A percentile compares a stretch with the other conserved stretches of the same genome.
Evolutionary conservation across 2,113 vertebrate species (phyloP).

Genomic region (Bothrops jararaca): DNA sequence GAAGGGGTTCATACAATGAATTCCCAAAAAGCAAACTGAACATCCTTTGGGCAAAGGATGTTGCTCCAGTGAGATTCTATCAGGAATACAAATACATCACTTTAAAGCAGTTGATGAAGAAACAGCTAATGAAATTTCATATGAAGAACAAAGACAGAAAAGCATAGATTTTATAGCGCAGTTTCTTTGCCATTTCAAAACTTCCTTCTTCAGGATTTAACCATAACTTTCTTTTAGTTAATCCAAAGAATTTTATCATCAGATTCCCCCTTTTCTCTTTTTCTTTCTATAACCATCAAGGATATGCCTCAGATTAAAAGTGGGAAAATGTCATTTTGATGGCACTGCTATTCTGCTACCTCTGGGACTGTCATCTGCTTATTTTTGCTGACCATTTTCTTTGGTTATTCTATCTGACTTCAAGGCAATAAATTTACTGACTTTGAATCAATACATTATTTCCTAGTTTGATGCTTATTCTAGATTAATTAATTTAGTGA

Average conservation of each 20-base stretch:
- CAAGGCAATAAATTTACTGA: background rate
- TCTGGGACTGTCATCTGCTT: background rate
- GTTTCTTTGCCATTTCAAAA: background rate
- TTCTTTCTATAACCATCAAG: background rate
- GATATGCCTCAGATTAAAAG: background rate
- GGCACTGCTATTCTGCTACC: background rate
- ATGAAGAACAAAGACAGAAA: background rate
- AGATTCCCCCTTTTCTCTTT: background rate
- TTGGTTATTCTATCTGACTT: background rate
- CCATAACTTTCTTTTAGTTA: background rate
- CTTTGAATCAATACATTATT: background rate
- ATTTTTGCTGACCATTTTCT: conserved; percentile 1
- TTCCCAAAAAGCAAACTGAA: background rate
- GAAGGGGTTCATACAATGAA: background rate
- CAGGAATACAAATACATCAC: background rate
- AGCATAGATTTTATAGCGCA: background rate
- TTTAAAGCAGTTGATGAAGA: background rate
- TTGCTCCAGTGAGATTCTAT: background rate
- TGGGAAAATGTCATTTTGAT: background rate
- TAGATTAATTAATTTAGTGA: background rate
- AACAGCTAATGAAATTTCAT: background rate
- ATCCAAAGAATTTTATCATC: background rate
- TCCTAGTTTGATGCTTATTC: background rate
- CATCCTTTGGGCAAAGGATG: background rate
- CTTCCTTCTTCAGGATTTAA: background rate